Conservation (phyloP, 1,140 invertebrate genomes). For the Halesus radiatus region DNA sequence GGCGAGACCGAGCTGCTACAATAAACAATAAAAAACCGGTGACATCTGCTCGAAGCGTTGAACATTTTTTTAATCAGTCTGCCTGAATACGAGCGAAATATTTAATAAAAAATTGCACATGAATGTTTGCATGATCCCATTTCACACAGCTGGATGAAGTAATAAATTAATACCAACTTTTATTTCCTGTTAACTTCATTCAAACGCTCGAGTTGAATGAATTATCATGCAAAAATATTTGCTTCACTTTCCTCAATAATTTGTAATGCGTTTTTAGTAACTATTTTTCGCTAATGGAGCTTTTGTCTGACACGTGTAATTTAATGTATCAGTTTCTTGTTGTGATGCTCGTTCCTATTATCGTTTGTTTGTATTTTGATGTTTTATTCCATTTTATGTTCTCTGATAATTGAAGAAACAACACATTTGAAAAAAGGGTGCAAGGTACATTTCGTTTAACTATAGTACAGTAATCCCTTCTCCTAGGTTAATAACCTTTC, state of each 20-base stretch:
- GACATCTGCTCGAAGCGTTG: constrained; percentile 24
- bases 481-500: too few species aligned
- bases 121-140: constrained; percentile 39
- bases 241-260: not conserved
- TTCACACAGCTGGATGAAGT: constrained; percentile 52
- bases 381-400: too few species aligned
- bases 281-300: too few species aligned
- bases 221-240: constrained; percentile 49
- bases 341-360: too few species aligned
- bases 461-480: too few species aligned
- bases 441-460: too few species aligned
- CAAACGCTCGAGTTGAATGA: constrained; percentile 51
- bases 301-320: too few species aligned
- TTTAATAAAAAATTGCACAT: constrained; percentile 36
- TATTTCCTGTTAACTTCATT: constrained; percentile 57
- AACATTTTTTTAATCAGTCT: constrained; percentile 16
- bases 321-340: too few species aligned
- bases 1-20: not conserved
- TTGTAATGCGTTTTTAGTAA: not conserved
- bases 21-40: not conserved
- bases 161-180: constrained; percentile 54
- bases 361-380: too few species aligned
- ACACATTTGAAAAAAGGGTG: too few species aligned
- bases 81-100: constrained; percentile 31
- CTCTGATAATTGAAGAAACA: too few species aligned